Evolutionary conservation across 2,888 invertebrate genomes (phyloP).

Genomic region (Oligia fasciuncula): DNA sequence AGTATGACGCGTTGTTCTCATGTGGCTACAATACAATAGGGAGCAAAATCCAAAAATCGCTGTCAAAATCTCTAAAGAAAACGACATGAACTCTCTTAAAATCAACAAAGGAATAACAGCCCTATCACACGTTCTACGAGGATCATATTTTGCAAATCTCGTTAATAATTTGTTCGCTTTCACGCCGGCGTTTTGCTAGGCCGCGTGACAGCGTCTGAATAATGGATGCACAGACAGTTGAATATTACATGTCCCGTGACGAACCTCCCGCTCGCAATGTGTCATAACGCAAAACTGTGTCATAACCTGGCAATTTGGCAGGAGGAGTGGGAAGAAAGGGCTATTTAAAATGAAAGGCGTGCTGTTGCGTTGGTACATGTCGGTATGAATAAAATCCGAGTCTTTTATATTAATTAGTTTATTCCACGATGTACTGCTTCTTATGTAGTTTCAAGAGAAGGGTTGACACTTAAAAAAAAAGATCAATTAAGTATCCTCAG

Average conservation of each 20-base stretch:
- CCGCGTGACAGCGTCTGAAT: constrained; percentile 60
- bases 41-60: not conserved
- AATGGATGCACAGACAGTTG: constrained; percentile 56
- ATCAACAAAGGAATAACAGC: constrained; percentile 28
- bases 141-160: constrained; percentile 59
- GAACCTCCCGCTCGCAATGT: constrained; percentile 33
- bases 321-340: not conserved
- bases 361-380: not conserved
- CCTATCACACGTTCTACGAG: constrained; percentile 27
- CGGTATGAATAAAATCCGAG: no score
- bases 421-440: no score
- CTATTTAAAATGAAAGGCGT: not conserved
- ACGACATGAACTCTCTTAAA: constrained; percentile 1
- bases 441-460: no score
- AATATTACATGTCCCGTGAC: constrained; percentile 62
- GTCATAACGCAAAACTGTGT: constrained; percentile 42
- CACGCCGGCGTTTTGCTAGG: constrained; percentile 47
- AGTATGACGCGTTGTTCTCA: not conserved
- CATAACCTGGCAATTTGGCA: constrained; percentile 41
- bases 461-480: no score
- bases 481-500: no score
- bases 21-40: not conserved
- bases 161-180: constrained; percentile 65
- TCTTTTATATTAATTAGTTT: no score
- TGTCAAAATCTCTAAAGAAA: not conserved